Evolutionary conservation across 1,140 invertebrate genomes (phyloP), one percentile per base, ranked within the genome.

Genomic region (Cryptotermes secundus): DNA sequence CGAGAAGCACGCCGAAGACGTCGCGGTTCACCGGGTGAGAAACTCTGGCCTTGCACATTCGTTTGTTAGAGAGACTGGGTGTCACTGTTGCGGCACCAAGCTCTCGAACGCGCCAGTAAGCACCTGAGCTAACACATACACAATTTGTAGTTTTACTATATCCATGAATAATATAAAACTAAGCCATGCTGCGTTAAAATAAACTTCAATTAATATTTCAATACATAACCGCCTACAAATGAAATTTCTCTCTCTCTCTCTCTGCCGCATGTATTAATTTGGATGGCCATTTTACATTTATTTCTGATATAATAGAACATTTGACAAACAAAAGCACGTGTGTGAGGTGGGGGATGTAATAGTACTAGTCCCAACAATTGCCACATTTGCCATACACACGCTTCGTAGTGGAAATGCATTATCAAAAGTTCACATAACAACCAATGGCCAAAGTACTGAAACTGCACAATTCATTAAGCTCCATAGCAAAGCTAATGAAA

Each of bases 131-230:
- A 31, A 72, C n/a, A 72, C 53, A 59, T 16, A 59, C 53, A 59
- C 26, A 72, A 72, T 72, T 72, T 72, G n/a, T 72, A 72, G 59
- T 26, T 72, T 72, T 72, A 72, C 26, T 4, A 31, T n/a, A n/a
- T 31, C 26, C 59, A 72, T 31, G 31, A 72, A 72, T 72, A 72
- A 72, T 72, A 72, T n/a, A 72, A 72, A 72, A 31, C 26, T 72
- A 72, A 72, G 7, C 59, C 26, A 72, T 31, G 9, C 59, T 31
- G 26, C n/a, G 59, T 31, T 72, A 72, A 72, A 72, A 72, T 72
- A 72, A 72, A 72, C 26, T 72, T 72, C 59, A 72, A 72, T 72
- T 72, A 72, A 72, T 72, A 72, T 72, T 72, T 72, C 59, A 72
- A 72, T 72, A 72, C 59, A 26, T 72, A 72, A 31, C 59, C 59